Percentiles rank a stretch among this genome's conserved stretches.
Conservation (phyloP, 1,140 invertebrate species). For the Bombus sylvicola region DNA sequence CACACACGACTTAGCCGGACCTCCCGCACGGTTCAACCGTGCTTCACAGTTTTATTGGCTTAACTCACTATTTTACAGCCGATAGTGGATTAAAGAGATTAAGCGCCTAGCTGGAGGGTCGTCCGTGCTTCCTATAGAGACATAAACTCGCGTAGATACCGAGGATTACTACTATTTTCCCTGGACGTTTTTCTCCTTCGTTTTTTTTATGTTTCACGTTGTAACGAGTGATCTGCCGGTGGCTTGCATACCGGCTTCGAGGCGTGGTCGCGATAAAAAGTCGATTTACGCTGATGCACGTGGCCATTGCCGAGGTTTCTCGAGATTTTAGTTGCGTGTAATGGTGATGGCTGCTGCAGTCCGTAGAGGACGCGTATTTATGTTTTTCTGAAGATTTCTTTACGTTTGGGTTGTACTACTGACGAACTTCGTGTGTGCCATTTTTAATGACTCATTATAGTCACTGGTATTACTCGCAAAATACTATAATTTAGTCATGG, state of each 20-base stretch:
- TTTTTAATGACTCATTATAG: too few species aligned
- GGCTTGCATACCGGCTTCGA: neutral
- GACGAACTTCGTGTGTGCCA: too few species aligned
- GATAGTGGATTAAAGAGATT: conserved; percentile 72
- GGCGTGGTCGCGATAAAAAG: conserved; percentile 13
- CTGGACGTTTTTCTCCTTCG: conserved; percentile 5
- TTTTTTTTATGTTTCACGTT: neutral
- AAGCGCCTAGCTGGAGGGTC: conserved; percentile 39
- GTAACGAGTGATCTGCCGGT: neutral
- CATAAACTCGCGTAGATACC: conserved; percentile 65
- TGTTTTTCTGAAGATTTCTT: neutral
- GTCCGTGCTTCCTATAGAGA: conserved; percentile 56
- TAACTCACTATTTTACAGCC: conserved; percentile 68
- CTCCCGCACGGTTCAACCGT: conserved; percentile 54
- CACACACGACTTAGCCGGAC: conserved; percentile 46
- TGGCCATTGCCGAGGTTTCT: neutral
- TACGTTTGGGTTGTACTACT: too few species aligned
- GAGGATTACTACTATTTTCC: conserved; percentile 34
- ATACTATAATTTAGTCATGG: too few species aligned
- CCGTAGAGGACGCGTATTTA: neutral
- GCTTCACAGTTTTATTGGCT: conserved; percentile 65
- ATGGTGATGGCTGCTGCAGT: neutral
- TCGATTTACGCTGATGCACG: conserved; percentile 13
- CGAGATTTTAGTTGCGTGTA: neutral
- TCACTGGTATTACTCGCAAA: too few species aligned